Conservation (phyloP, 2,888 invertebrate genomes). For the Hofmannophila pseudospretella region DNA sequence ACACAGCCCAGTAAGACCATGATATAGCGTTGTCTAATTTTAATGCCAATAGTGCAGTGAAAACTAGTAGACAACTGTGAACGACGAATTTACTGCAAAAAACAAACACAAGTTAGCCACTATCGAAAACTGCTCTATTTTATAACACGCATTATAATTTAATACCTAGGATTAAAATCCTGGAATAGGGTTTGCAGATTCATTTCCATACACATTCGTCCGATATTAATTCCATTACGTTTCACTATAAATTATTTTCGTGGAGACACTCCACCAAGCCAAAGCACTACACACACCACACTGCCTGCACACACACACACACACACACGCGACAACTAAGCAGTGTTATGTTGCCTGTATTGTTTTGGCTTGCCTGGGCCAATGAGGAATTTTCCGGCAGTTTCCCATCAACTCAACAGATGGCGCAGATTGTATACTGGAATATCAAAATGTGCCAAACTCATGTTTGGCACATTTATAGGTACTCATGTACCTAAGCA, state of each 20-base stretch:
- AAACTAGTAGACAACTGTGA: constrained; percentile 93
- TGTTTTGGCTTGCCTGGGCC: no score
- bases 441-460: no score
- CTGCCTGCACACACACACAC: no score
- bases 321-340: no score
- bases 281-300: no score
- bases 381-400: no score
- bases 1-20: constrained; percentile 98
- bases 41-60: constrained; percentile 93
- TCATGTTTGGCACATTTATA: no score
- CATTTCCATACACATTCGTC: constrained; percentile 80
- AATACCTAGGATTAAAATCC: constrained; percentile 94
- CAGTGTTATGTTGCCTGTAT: no score
- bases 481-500: no score
- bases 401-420: no score
- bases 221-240: constrained; percentile 35
- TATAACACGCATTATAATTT: background rate
- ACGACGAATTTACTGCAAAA: constrained; percentile 97
- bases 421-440: no score
- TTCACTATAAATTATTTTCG: constrained; percentile 22
- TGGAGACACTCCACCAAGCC: constrained; percentile 15
- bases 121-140: background rate
- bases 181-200: constrained; percentile 93
- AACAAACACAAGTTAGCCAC: no score
- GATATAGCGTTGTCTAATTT: constrained; percentile 91